These are phyloP conservation scores for Misgurnus anguillicaudatus DNA, from an alignment of 2,113 vertebrate species.

Conservation along the genomic window DNA sequence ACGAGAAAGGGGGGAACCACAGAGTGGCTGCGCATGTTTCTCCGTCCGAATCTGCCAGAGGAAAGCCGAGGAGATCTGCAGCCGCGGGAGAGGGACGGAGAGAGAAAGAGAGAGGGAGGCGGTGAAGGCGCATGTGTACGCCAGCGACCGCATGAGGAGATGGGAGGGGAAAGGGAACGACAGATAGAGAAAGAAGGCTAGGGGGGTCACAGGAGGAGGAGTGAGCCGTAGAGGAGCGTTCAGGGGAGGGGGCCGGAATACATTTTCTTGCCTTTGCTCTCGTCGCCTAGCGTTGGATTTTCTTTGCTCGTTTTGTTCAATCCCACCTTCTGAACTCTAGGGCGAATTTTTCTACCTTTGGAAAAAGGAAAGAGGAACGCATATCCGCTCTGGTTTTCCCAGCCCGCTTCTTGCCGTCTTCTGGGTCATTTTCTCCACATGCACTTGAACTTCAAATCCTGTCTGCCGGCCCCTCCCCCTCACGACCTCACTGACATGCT, in stretches of 20 bases:
- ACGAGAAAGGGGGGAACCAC: conserved; percentile 48
- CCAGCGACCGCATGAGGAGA: conserved; percentile 52
- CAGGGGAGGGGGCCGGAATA: conserved; percentile 67
- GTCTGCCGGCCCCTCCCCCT: conserved; percentile 68
- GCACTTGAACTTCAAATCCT: conserved; percentile 80
- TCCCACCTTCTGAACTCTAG: conserved; percentile 48
- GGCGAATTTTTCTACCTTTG: conserved; percentile 57
- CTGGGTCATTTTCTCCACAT: conserved; percentile 74
- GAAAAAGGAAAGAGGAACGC: conserved; percentile 25
- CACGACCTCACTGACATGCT: conserved; percentile 44
- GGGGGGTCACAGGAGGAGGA: conserved; percentile 65
- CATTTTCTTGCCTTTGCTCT: conserved; percentile 57
- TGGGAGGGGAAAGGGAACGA: conserved; percentile 64
- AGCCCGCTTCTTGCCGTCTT: conserved; percentile 67
- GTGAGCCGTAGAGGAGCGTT: conserved; percentile 66
- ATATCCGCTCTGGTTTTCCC: conserved; percentile 35
- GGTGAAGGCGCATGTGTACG: conserved; percentile 48
- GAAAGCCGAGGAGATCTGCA: conserved; percentile 55
- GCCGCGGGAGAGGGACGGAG: conserved; percentile 56
- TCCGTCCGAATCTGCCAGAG: conserved; percentile 48
- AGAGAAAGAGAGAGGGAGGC: conserved; percentile 51
- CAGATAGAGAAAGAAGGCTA: conserved; percentile 45
- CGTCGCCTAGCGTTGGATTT: conserved; percentile 56
- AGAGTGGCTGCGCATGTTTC: conserved; percentile 52
- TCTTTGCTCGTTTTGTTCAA: conserved; percentile 41